Evolutionary conservation across 1,140 invertebrate genomes (phyloP).

Genomic region (Neodiprion pinetum): DNA sequence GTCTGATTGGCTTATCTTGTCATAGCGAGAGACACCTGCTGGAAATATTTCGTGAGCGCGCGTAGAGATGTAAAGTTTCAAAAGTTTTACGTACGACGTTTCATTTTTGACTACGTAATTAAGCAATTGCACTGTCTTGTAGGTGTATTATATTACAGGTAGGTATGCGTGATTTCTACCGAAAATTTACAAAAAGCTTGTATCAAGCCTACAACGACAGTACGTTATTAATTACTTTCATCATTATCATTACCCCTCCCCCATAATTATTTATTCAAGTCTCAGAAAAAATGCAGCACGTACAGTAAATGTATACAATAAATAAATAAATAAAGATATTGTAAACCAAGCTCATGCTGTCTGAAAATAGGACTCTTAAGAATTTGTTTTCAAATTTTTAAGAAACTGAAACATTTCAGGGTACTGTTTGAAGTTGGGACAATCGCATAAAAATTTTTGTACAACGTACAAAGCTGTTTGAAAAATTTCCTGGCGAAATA

Average conservation of each 20-base stretch:
- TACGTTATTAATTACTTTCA: background rate
- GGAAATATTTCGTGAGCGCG: too few species aligned
- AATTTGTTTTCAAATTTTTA: background rate
- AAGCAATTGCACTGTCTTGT: too few species aligned
- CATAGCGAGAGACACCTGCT: too few species aligned
- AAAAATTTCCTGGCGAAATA: constrained; percentile 59
- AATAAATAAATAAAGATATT: constrained; percentile 12
- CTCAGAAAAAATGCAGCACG: constrained; percentile 27
- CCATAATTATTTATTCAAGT: constrained; percentile 12
- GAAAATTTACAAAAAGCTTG: constrained; percentile 34
- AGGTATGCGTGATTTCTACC: constrained; percentile 27
- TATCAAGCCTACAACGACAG: constrained; percentile 10
- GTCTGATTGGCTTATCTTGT: too few species aligned
- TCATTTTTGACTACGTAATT: too few species aligned
- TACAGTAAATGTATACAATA: background rate
- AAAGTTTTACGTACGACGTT: too few species aligned
- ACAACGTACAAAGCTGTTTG: too few species aligned
- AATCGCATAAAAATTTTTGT: background rate
- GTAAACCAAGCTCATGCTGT: constrained; percentile 44
- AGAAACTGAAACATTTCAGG: constrained; percentile 16
- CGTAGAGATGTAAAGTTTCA: too few species aligned
- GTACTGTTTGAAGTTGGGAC: background rate
- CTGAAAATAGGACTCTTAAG: constrained; percentile 56
- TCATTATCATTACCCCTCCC: background rate
- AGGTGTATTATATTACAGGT: constrained; percentile 10